Evolutionary conservation across 2,888 invertebrate genomes (phyloP), one percentile per base, ranked within the genome.

Genomic region (Tanytarsus gracilentus): DNA sequence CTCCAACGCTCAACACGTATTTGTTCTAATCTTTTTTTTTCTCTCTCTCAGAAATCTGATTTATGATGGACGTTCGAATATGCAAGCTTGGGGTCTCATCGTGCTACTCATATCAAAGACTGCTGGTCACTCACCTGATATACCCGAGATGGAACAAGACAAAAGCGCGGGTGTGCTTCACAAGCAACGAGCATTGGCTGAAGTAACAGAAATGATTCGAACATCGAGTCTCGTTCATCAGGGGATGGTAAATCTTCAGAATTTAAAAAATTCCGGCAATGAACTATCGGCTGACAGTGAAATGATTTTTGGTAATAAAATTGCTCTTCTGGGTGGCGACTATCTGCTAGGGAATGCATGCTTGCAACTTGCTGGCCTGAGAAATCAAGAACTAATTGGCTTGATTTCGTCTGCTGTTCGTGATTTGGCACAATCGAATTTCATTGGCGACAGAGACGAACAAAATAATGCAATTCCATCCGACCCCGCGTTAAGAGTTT

Each of bases 131-230:
- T 77, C 79, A 29, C 72, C 82, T 0, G 83, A 83, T 70, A 83
- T 85, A 62, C 82, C 85, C 1, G 85, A 85, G 65, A 78, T 86
- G 78, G 85, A 86, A 67, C 83, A 84, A 69, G 87, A 87, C 66
- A 85, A 85, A 68, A 83, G 85, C n/a, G 33, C 88, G n/a, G 92
- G 90, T 2, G 88, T 91, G 1, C 72, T 91, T 27, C 86, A 90
- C 68, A 88, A 89, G 64, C 93, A 93, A 72, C 79, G 91, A 62
- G 87, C 86, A 2, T 74, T 96, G 53, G 95, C 95, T 0, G 95
- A 96, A 74, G 89, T 95, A n/a, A 91, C 91, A 0, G 96, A 96
- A 77, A 92, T 96, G 91, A 93, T 96, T 64, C 81, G 94, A 50
- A 94, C 94, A 0, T 90, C 93, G 18, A 88, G 92, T 71, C 76